phyloP scores from a whole-genome alignment of 1,140 invertebrate genomes.

The Pissodes strobi region DNA sequence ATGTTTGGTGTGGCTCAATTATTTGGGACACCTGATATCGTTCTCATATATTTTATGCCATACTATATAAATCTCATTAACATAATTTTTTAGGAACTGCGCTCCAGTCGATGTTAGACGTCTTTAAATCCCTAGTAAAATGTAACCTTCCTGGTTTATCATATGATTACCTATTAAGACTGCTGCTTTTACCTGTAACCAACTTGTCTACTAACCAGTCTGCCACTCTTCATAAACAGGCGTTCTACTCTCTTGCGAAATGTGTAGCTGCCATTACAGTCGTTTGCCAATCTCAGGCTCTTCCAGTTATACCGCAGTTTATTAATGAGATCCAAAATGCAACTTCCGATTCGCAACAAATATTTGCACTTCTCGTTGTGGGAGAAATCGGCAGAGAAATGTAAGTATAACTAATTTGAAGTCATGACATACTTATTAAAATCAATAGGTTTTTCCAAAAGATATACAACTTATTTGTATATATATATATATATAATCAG shows the following conservation, averaged over 20 bases:
- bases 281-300: conserved; percentile 71
- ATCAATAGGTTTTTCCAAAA: no score
- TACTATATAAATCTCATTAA: no score
- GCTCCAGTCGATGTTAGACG: conserved; percentile 85
- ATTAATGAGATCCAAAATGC: conserved; percentile 79
- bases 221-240: conserved; percentile 69
- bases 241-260: conserved; percentile 91
- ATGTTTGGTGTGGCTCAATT: no score
- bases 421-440: not conserved
- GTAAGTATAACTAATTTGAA: conserved; percentile 63
- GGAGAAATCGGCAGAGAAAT: conserved; percentile 95
- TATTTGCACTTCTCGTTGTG: conserved; percentile 91
- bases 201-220: conserved; percentile 32
- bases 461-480: no score
- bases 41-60: no score
- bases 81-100: conserved; percentile 75
- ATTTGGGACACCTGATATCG: no score
- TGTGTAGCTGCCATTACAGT: conserved; percentile 92
- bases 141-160: conserved; percentile 78
- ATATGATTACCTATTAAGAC: conserved; percentile 76
- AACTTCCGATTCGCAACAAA: conserved; percentile 78
- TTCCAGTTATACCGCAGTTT: conserved; percentile 84
- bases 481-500: no score
- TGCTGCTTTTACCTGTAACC: conserved; percentile 62
- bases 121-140: conserved; percentile 86